Percentiles rank a stretch among this genome's conserved stretches.
phyloP scores from a whole-genome alignment of 2,113 vertebrate genomes.

The Petaurus breviceps region DNA sequence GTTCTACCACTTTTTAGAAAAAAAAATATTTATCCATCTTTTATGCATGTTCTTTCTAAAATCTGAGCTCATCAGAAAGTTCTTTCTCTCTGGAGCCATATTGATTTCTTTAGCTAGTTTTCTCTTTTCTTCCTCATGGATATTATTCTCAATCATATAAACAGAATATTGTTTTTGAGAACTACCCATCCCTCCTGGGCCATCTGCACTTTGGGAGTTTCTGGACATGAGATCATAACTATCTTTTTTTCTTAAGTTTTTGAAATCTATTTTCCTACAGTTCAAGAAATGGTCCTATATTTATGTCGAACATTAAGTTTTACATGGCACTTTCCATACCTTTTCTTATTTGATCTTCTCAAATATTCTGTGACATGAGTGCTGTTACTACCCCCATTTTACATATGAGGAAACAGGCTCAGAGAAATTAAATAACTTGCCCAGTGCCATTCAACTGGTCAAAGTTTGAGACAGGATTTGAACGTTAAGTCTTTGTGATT shows the following conservation, averaged over 20 bases:
- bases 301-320: neutral
- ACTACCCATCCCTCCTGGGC: neutral
- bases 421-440: neutral
- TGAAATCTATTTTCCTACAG: neutral
- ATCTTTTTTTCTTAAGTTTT: neutral
- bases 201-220: neutral
- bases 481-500: neutral
- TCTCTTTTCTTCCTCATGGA: neutral
- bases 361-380: neutral
- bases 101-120: neutral
- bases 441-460: neutral
- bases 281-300: neutral
- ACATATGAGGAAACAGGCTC: neutral
- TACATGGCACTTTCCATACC: neutral
- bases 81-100: neutral
- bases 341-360: neutral
- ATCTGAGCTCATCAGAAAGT: neutral
- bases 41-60: neutral
- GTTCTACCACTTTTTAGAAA: neutral
- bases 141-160: neutral
- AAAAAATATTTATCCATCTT: neutral
- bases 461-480: neutral
- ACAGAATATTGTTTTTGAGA: neutral
- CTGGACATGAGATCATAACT: neutral
- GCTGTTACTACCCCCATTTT: neutral